A percentile compares a stretch with the other conserved stretches of the same genome.
Evolutionary conservation across 2,888 invertebrate genomes (phyloP).

Genomic region (Drosophila anomalata): DNA sequence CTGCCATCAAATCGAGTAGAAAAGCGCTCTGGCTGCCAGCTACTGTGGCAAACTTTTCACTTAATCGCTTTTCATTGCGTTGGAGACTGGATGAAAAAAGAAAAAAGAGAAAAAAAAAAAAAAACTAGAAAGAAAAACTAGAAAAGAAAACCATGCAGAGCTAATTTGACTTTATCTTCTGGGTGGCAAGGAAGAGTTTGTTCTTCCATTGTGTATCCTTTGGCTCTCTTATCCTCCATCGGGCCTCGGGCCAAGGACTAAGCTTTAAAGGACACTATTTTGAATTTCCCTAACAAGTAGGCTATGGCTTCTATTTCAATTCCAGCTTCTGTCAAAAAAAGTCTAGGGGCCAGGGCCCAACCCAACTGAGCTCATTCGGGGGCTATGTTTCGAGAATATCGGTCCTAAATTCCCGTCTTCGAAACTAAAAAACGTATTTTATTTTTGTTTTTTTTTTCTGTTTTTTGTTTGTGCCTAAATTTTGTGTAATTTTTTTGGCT

Average conservation of each 20-base stretch:
- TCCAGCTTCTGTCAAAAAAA: too few species aligned
- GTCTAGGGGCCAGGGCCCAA: too few species aligned
- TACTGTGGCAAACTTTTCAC: constrained; percentile 60
- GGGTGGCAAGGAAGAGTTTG: constrained; percentile 47
- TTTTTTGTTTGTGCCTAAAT: too few species aligned
- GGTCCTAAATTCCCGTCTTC: too few species aligned
- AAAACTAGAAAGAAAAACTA: not conserved
- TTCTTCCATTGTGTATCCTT: not conserved
- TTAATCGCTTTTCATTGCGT: constrained; percentile 74
- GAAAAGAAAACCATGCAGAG: constrained; percentile 69
- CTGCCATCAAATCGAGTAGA: constrained; percentile 69
- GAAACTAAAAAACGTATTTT: too few species aligned
- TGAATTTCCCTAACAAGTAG: too few species aligned
- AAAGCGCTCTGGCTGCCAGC: constrained; percentile 36
- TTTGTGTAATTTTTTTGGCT: too few species aligned
- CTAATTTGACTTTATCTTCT: constrained; percentile 73
- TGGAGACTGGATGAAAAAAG: not conserved
- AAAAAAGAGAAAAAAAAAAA: constrained; percentile 24
- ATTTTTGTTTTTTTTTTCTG: too few species aligned
- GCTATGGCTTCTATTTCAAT: too few species aligned
- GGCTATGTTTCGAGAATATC: too few species aligned
- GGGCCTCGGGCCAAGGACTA: too few species aligned
- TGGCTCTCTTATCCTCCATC: constrained; percentile 6
- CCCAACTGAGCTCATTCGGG: too few species aligned
- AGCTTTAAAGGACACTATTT: not conserved